Evolutionary conservation across 2,888 invertebrate species (phyloP), one percentile per base, ranked within the genome.

Genomic region (Cheilosia scutellata): DNA sequence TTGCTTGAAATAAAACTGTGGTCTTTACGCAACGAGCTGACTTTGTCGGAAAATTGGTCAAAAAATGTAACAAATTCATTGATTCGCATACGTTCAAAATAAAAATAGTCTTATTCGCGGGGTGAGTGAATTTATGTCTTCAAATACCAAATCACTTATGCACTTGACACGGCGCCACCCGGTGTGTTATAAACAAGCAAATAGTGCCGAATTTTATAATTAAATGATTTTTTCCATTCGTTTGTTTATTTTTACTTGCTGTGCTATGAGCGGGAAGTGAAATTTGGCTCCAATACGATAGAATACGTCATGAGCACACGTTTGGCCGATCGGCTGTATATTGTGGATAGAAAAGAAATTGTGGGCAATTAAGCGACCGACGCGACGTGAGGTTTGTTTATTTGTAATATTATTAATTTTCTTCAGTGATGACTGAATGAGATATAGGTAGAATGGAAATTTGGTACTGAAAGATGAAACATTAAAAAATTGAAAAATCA

Each of bases 341-440:
- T 62, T 82, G 57, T 63, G 25, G 44, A 62, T 58, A 71, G 63
- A 68, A 82, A 63, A 65, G 53, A 70, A 65, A 71, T 55, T 71
- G 65, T 49, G 75, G 66, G 51, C 75, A 71, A 80, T 84, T 84
- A 75, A 84, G 76, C 79, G 55, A 60, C 66, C 84, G 55, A 47
- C 62, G 70, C 84, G 55, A 47, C 62, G 70, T 79, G 80, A 71
- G 75, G 79, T 79, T 79, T 58, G 80, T 76, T 80, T 84, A 70
- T 84, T 84, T 84, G 80, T 62, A 80, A 84, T 80, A 84, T 79
- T 84, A 83, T 78, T 83, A 68, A 83, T 83, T 57, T 63, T 49
- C 16, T 55, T 37, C 31, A 29, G 40, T 78, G 83, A 74, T 51
- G 51, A 55, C 13, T 66, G 57, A 44, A 72, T 74, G 66, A 27